Conservation (phyloP, 1,140 invertebrate species). For the Tribolium castaneum region DNA sequence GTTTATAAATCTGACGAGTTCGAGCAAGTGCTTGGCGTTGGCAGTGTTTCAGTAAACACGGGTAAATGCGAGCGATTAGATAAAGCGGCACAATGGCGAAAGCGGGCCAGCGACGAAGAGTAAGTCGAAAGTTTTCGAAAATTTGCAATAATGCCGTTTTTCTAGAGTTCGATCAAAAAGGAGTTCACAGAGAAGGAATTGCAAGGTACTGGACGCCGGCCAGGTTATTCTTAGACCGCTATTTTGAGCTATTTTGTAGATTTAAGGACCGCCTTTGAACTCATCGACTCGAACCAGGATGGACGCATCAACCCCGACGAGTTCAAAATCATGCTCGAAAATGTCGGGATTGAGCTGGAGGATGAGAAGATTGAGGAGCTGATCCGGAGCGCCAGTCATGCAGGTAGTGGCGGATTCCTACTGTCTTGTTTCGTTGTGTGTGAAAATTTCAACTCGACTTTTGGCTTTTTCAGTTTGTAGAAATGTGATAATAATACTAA, state of each 20-base stretch:
- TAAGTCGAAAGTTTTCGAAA: neutral
- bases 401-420: conserved; percentile 63
- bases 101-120: conserved; percentile 22
- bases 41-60: conserved; percentile 27
- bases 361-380: conserved; percentile 77
- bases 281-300: conserved; percentile 80
- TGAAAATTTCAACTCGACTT: too few species aligned
- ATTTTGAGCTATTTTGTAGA: conserved; percentile 65
- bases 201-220: conserved; percentile 52
- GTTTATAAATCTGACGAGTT: conserved; percentile 39
- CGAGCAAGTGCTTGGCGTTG: neutral
- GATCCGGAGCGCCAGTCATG: conserved; percentile 76
- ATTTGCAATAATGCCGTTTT: neutral
- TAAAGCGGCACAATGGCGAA: conserved; percentile 17
- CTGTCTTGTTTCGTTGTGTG: too few species aligned
- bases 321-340: conserved; percentile 79
- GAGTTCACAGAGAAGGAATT: conserved; percentile 60
- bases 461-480: too few species aligned
- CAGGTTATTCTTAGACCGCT: conserved; percentile 32
- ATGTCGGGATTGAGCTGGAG: conserved; percentile 77
- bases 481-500: too few species aligned
- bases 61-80: conserved; percentile 17
- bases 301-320: conserved; percentile 77
- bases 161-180: conserved; percentile 58
- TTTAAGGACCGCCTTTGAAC: conserved; percentile 77